phyloP scores from a whole-genome alignment of 2,113 vertebrate genomes.

The Symphodus melops region DNA sequence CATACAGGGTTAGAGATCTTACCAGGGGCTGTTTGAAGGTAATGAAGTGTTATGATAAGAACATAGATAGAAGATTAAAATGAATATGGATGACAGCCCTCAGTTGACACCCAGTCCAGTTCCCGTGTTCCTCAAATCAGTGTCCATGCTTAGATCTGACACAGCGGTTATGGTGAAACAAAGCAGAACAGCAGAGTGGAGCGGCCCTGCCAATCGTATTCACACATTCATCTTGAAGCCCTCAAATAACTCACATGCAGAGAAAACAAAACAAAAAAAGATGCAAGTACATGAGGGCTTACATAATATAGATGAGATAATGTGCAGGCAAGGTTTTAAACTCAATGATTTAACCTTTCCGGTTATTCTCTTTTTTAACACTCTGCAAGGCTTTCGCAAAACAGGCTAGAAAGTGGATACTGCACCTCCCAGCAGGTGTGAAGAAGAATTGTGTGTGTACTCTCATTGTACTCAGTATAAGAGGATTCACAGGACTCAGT shows the following conservation, averaged over 20 bases:
- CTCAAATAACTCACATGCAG: constrained; percentile 3
- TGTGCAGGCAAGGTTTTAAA: constrained; percentile 5
- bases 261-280: not conserved
- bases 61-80: too few species aligned
- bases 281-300: too few species aligned
- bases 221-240: not conserved
- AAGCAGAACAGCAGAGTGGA: constrained; percentile 54
- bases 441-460: constrained; percentile 28
- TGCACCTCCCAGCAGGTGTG: constrained; percentile 49
- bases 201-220: constrained; percentile 48
- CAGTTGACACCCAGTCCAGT: constrained; percentile 32
- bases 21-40: constrained; percentile 28
- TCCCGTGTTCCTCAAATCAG: constrained; percentile 50
- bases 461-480: constrained; percentile 60
- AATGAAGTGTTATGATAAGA: constrained; percentile 46
- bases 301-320: not conserved
- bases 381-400: not conserved
- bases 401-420: not conserved
- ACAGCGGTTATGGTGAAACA: constrained; percentile 59
- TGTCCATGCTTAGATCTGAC: constrained; percentile 49
- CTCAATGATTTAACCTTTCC: constrained; percentile 1
- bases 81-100: constrained; percentile 63
- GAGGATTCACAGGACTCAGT: constrained; percentile 45
- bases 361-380: constrained; percentile 20
- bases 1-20: constrained; percentile 8